Conservation (phyloP, 2,888 invertebrate genomes). For the Galeopsomyia nigrocyanea region DNA sequence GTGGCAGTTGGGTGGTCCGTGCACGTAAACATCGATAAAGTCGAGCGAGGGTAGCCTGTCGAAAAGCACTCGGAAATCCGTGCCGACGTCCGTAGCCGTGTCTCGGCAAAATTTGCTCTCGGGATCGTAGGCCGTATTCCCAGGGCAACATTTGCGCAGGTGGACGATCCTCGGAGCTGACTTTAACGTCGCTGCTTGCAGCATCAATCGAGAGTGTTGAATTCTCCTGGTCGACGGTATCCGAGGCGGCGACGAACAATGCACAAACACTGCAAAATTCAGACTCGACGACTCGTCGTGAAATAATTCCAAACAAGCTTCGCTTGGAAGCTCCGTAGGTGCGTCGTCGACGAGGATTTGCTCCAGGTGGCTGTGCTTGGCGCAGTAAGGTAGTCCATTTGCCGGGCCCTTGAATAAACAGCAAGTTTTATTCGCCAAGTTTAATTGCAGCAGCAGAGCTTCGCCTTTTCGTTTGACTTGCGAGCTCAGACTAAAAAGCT, state of each 20-base stretch:
- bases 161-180: constrained; percentile 24
- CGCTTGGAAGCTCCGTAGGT: constrained; percentile 28
- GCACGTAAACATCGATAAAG: constrained; percentile 10
- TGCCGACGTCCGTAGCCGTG: neutral
- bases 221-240: neutral
- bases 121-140: constrained; percentile 44
- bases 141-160: constrained; percentile 54
- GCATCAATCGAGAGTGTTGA: constrained; percentile 19
- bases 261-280: constrained; percentile 48
- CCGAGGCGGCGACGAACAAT: constrained; percentile 39
- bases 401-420: neutral
- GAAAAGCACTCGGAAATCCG: neutral
- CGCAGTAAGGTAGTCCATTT: constrained; percentile 47
- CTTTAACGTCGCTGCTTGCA: neutral
- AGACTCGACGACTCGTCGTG: constrained; percentile 24
- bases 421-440: no score
- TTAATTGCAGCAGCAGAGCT: no score
- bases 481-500: no score
- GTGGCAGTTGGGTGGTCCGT: neutral
- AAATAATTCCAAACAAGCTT: constrained; percentile 54
- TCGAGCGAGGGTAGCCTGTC: neutral
- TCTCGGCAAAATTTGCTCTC: constrained; percentile 47
- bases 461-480: no score
- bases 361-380: constrained; percentile 34
- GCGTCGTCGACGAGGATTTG: constrained; percentile 27